phyloP scores from a whole-genome alignment of 2,888 invertebrate genomes.

The Tetramorium bicarinatum region DNA sequence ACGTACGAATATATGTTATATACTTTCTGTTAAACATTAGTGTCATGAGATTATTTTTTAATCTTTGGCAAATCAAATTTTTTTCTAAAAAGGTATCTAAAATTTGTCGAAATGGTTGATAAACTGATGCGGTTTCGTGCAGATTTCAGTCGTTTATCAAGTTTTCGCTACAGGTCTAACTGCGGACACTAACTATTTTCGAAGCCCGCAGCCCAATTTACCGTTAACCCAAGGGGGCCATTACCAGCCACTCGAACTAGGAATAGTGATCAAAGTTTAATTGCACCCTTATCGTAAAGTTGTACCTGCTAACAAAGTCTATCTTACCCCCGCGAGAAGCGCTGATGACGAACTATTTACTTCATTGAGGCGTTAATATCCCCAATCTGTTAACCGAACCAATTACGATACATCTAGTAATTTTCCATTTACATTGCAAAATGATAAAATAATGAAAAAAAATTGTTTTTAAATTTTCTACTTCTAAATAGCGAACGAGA shows the following conservation, averaged over 20 bases:
- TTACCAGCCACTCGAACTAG: constrained; percentile 75
- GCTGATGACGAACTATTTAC: constrained; percentile 65
- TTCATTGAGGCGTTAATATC: constrained; percentile 45
- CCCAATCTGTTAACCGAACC: constrained; percentile 15
- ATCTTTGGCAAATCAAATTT: not conserved
- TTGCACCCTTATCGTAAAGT: constrained; percentile 79
- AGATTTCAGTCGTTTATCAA: constrained; percentile 65
- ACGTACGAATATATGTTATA: not conserved
- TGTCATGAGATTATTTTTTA: not conserved
- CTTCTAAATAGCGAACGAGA: not conserved
- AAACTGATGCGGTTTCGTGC: constrained; percentile 54
- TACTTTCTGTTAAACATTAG: not conserved
- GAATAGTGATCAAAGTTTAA: constrained; percentile 81
- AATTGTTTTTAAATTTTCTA: not conserved
- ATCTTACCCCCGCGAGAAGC: constrained; percentile 67
- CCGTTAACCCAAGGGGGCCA: constrained; percentile 70
- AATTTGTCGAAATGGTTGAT: constrained; percentile 53
- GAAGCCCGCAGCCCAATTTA: constrained; percentile 69
- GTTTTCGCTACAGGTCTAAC: constrained; percentile 65
- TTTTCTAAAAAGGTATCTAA: constrained; percentile 8
- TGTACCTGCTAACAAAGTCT: constrained; percentile 76
- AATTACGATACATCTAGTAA: constrained; percentile 1
- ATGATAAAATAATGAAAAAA: not conserved
- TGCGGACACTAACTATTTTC: constrained; percentile 70
- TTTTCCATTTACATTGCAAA: not conserved